Base-by-base conservation (phyloP, 2,888 invertebrate genomes). In the Odontomyia ornata region DNA sequence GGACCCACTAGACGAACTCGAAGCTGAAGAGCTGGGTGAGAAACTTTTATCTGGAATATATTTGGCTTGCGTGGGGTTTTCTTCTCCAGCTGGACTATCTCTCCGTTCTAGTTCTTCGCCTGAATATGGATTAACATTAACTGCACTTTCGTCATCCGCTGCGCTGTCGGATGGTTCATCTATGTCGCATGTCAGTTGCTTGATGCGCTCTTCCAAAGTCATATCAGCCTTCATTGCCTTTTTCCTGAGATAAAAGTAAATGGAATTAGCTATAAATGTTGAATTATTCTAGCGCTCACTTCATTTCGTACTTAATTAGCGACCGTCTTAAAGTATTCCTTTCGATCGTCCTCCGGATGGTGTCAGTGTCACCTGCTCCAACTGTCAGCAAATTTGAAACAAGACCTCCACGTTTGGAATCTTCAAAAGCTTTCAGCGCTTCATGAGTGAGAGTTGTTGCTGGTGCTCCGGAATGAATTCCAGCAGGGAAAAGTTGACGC, bases 131-230 rank as follows among this genome's bases (percentile, higher is more conserved):
- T 79, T 60, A 81, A 82, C 25, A 81, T 82, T 25, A 78, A 80
- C 11, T 79, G 80, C 3, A 79, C 79, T 69, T 81, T 81, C 47
- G 28, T 82, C 81, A 56, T 81, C 81, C 5, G 80, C 78, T 15
- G 89, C 88, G 0, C 86, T 84, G 62, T 87, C 87, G 57, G 83
- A 82, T 4, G 90, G 90, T 65, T 94, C 94, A 79, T 95, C 95
- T 52, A 94, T 92, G 84, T 95, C 93, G 83, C 95, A 95, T 0
- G 96, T 96, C 69, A 96, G 87, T 83, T 93, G 92, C 65, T 94
- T 92, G 80, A 96, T 95, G 79, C 95, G 90, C 83, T 96, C 96
- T 77, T 95, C 94, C 52, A 96, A 88, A 0, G 95, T 94, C 75
- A 94, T 92, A 80, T 94, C 94, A 15, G 86, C 84, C 80, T 85